Conservation (phyloP, 23 tunicate genomes). For the Halocynthia aurantium region DNA sequence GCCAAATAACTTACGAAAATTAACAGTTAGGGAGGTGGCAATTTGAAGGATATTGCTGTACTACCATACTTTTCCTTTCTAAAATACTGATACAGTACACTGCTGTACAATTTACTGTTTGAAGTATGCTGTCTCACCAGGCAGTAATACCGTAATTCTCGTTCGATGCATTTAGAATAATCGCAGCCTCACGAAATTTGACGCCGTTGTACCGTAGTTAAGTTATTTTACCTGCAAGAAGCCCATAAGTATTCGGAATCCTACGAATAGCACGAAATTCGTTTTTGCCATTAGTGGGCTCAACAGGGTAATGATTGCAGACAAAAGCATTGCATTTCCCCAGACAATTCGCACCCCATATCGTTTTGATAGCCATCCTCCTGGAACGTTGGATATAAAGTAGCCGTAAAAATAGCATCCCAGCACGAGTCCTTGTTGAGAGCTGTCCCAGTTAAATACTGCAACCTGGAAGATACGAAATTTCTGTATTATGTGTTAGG, state of each 20-base stretch:
- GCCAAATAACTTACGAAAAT: too few relatives aligned
- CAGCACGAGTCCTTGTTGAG: slow-evolving; percentile 37
- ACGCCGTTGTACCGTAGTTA: too few relatives aligned
- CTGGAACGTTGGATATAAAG: slow-evolving; percentile 66
- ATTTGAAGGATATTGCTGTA: too few relatives aligned
- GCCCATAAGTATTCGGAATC: slow-evolving; percentile 56
- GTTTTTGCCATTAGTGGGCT: slow-evolving; percentile 51
- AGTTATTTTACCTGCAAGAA: slow-evolving; percentile 45
- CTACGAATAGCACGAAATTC: slow-evolving; percentile 54
- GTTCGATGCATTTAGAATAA: too few relatives aligned
- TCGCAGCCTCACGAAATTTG: too few relatives aligned
- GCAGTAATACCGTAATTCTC: too few relatives aligned
- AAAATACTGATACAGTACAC: too few relatives aligned
- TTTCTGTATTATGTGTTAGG: too few relatives aligned
- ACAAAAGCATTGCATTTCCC: slow-evolving; percentile 72
- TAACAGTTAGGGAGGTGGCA: too few relatives aligned
- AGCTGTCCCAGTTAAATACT: slow-evolving; percentile 38
- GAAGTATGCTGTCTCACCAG: too few relatives aligned
- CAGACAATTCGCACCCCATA: slow-evolving; percentile 50
- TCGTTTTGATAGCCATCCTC: slow-evolving; percentile 70
- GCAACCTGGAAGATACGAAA: slow-evolving; percentile 30
- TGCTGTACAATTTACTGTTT: too few relatives aligned
- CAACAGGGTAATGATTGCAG: slow-evolving; percentile 43
- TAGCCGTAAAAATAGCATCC: slow-evolving; percentile 76
- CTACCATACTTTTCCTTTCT: too few relatives aligned